Conservation (phyloP, 2,113 vertebrate species). For the Cranoglanis bouderius region DNA sequence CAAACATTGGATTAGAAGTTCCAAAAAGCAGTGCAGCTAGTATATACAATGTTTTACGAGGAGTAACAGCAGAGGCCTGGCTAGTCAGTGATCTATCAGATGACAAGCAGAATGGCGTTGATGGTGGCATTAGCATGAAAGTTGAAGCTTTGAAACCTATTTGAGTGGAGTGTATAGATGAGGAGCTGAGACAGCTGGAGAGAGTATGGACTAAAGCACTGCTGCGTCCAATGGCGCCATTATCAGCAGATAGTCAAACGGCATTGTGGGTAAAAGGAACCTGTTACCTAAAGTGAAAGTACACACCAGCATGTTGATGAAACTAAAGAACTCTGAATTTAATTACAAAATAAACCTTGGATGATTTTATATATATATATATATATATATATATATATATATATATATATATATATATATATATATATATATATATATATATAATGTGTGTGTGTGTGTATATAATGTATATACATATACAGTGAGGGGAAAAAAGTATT, state of each 20-base stretch:
- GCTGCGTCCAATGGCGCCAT: neutral
- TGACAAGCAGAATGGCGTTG: neutral
- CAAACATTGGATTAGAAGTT: neutral
- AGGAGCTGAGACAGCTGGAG: no score
- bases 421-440: no score
- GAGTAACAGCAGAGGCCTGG: neutral
- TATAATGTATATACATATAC: no score
- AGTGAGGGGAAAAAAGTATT: no score
- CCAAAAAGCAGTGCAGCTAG: neutral
- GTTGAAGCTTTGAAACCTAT: no score
- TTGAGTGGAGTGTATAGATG: no score
- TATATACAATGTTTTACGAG: neutral
- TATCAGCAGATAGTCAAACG: neutral
- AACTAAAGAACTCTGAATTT: neutral
- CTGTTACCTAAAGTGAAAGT: neutral
- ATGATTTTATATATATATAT: no score
- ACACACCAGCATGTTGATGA: neutral
- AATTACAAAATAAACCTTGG: neutral
- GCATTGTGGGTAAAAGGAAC: neutral
- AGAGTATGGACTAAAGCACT: neutral
- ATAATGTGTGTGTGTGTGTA: no score
- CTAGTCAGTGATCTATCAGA: neutral
- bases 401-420: no score
- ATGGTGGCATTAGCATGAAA: neutral
- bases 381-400: no score